phyloP scores from a whole-genome alignment of 2,797 vertebrate species.

The Sarcoramphus papa region DNA sequence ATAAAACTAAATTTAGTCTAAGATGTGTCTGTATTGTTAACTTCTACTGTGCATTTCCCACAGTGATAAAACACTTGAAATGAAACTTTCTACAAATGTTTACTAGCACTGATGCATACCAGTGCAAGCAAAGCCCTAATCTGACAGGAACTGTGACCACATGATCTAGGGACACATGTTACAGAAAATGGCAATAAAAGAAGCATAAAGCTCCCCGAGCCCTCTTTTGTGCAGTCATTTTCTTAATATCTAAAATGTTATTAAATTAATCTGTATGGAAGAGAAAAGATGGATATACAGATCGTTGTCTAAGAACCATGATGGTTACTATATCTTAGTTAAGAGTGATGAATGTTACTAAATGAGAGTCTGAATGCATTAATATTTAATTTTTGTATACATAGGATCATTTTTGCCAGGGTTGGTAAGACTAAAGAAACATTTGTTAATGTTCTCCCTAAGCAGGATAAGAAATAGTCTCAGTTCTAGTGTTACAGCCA shows the following conservation, averaged over 20 bases:
- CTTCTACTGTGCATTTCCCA: not conserved
- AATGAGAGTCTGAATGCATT: not conserved
- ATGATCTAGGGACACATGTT: not conserved
- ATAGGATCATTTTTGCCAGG: not conserved
- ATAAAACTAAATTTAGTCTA: not conserved
- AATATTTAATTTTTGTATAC: not conserved
- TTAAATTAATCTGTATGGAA: not conserved
- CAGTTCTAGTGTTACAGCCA: not conserved
- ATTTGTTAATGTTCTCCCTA: not conserved
- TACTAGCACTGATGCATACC: not conserved
- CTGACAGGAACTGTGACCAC: not conserved
- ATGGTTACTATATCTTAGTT: not conserved
- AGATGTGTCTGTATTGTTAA: not conserved
- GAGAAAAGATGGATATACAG: not conserved
- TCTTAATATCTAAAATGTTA: not conserved
- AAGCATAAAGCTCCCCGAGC: not conserved
- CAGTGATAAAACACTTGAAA: not conserved
- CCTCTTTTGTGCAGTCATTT: not conserved
- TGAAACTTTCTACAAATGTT: not conserved
- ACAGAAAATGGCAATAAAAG: not conserved
- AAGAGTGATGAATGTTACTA: not conserved
- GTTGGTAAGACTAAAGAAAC: not conserved
- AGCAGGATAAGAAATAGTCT: not conserved
- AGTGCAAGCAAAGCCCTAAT: not conserved
- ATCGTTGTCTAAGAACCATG: not conserved